Evolutionary conservation across 2,888 invertebrate genomes (phyloP).

Genomic region (Orgyia antiqua): DNA sequence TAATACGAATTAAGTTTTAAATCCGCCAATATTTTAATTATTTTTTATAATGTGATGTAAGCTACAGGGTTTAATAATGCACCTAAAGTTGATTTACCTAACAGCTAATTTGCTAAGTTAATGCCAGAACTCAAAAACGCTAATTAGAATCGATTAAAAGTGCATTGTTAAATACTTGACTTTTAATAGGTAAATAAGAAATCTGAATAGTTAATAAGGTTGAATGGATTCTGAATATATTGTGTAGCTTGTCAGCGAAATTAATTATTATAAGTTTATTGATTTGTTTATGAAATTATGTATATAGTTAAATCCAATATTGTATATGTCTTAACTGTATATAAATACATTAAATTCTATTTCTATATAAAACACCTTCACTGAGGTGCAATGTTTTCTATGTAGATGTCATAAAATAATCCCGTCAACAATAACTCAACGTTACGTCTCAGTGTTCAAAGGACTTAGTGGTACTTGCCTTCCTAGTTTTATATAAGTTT

Average conservation of each 20-base stretch:
- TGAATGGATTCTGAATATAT: constrained; percentile 14
- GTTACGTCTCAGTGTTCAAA: constrained; percentile 21
- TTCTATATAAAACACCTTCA: constrained; percentile 17
- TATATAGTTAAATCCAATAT: constrained; percentile 49
- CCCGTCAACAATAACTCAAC: constrained; percentile 8
- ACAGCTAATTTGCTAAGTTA: no score
- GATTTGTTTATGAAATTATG: constrained; percentile 52
- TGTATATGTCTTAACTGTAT: constrained; percentile 31
- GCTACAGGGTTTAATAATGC: constrained; percentile 17
- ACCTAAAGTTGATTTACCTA: constrained; percentile 14
- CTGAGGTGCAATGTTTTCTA: constrained; percentile 17
- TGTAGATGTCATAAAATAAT: constrained; percentile 3
- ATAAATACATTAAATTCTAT: constrained; percentile 17
- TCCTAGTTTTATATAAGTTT: constrained; percentile 54
- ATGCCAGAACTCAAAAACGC: no score
- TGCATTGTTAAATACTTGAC: no score
- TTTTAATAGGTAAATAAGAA: no score
- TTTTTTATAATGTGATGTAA: constrained; percentile 15
- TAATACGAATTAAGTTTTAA: constrained; percentile 26
- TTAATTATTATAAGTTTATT: constrained; percentile 38
- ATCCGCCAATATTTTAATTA: constrained; percentile 32
- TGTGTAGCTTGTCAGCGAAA: constrained; percentile 23
- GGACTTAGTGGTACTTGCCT: constrained; percentile 63
- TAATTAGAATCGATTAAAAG: no score
- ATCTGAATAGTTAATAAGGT: constrained; percentile 43